Evolutionary conservation across 2,888 invertebrate genomes (phyloP), one percentile per base, ranked within the genome.

Genomic region (Cordylochernes scorpioides): DNA sequence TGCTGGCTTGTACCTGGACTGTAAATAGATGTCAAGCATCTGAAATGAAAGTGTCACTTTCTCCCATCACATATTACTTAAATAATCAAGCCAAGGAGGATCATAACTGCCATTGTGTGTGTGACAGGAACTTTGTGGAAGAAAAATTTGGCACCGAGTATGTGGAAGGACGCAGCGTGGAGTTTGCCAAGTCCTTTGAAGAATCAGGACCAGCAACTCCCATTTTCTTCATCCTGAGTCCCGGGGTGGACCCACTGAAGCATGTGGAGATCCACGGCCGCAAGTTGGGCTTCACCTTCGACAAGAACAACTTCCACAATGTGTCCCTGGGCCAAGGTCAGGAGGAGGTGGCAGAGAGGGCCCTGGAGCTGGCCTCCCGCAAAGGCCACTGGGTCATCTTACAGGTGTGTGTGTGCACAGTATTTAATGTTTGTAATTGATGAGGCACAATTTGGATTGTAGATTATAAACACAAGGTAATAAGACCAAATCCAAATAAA

Each of bases 331-430:
- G 88, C 16, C 82, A 82, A 52, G 82, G 82, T 1, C 84, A 86
- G 52, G 88, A 91, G 54, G 59, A 72, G 1, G 80, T 88, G 1
- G 91, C 91, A 2, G 88, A 91, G 49, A 65, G 69, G 35, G 88
- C 88, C 0, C 74, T 91, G 71, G 82, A 84, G 46, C 60, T 67
- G 29, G 73, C 77, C 0, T 66, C 82, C 2, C 63, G 64, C 46
- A 63, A 69, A 38, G 91, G 91, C 0, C 86, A 91, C 50, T 91
- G 91, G 91, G 88, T 88, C 3, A 69, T 88, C 5, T 57, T 91
- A 30, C 88, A 70, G 62, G 68, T 68, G 37, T 30, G 31, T 27
- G 3, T 26, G 9, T n/a, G n/a, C n/a, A n/a, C n/a, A n/a, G n/a
- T n/a, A n/a, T n/a, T n/a, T n/a, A n/a, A n/a, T n/a, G n/a, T n/a